Conservation (phyloP, 2,888 invertebrate genomes). For the Diachrysia chrysitis region DNA sequence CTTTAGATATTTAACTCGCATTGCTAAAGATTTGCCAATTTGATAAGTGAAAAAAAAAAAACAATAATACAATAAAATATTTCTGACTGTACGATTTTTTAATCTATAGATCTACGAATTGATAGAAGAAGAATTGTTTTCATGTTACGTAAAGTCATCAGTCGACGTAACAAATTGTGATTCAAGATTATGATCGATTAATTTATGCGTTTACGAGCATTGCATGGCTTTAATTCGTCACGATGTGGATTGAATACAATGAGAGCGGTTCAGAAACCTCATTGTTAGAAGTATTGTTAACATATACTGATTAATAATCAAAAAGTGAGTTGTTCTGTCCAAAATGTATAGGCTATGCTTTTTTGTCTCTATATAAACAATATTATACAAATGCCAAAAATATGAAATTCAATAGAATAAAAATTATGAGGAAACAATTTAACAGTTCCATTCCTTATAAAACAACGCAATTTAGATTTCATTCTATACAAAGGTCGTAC, state of each 20-base stretch:
- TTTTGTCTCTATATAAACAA: too few species aligned
- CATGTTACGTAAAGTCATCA: conserved; percentile 30
- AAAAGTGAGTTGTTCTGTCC: background rate
- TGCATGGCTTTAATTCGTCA: conserved; percentile 35
- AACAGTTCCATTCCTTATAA: background rate
- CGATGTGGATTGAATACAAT: conserved; percentile 27
- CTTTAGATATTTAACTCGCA: background rate
- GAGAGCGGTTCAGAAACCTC: background rate
- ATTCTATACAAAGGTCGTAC: conserved; percentile 14
- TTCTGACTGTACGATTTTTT: background rate
- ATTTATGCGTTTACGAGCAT: conserved; percentile 11
- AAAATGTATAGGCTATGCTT: background rate
- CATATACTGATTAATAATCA: background rate
- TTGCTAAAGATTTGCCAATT: background rate
- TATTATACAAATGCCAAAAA: background rate
- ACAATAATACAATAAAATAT: background rate
- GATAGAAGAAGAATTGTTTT: background rate
- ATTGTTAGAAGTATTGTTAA: background rate
- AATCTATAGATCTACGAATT: background rate
- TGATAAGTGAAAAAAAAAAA: background rate
- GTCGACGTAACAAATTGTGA: conserved; percentile 26
- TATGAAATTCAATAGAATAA: background rate
- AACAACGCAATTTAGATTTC: background rate
- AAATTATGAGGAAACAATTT: background rate
- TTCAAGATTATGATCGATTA: conserved; percentile 13